phyloP scores from a whole-genome alignment of 2,113 vertebrate species.

The Laticauda laticaudata region DNA sequence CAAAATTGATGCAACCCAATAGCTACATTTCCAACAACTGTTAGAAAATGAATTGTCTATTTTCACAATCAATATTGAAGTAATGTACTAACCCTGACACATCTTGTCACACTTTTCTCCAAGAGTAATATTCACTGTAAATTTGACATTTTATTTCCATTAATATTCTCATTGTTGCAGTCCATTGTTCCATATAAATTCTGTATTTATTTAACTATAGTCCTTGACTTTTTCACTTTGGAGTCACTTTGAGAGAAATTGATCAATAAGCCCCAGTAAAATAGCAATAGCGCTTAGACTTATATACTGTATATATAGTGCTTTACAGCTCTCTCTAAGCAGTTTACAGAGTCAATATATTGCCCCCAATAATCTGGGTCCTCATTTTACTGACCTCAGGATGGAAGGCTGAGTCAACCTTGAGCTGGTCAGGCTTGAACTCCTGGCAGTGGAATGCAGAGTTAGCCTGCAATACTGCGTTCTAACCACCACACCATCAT shows the following conservation, averaged over 20 bases:
- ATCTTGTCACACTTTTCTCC: neutral
- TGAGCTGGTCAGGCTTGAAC: too few species aligned
- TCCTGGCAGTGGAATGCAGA: too few species aligned
- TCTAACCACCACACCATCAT: too few species aligned
- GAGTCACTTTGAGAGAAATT: neutral
- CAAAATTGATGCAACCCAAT: neutral
- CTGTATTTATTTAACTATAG: neutral
- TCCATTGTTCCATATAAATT: neutral
- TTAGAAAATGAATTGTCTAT: neutral
- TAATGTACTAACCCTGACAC: neutral
- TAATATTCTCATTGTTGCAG: neutral
- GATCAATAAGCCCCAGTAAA: neutral
- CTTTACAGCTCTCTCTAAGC: too few species aligned
- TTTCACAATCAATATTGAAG: neutral
- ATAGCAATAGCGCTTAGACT: too few species aligned
- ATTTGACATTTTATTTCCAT: neutral
- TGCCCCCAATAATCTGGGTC: too few species aligned
- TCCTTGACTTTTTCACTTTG: neutral
- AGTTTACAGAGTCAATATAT: too few species aligned
- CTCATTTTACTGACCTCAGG: too few species aligned
- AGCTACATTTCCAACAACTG: neutral
- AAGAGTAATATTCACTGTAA: neutral
- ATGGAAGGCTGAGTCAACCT: too few species aligned
- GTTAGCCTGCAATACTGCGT: too few species aligned
- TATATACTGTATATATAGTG: too few species aligned